Evolutionary conservation across 2,888 invertebrate species (phyloP).

Genomic region (Acholoe squamosa): DNA sequence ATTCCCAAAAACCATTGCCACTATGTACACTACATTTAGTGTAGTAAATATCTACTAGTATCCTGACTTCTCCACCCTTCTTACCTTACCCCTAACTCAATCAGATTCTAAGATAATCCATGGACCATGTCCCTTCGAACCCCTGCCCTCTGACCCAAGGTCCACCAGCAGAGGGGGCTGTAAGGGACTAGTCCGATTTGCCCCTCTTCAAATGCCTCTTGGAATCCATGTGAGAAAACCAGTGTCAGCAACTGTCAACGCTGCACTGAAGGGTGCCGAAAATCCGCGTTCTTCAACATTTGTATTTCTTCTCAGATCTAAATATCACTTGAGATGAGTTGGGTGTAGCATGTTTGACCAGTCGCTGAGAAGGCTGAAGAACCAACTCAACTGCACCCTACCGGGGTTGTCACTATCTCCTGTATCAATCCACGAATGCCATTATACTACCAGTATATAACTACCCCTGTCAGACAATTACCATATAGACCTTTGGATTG

Average conservation of each 20-base stretch:
- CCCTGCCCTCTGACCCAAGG: neutral
- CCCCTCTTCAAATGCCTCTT: neutral
- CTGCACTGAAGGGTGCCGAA: neutral
- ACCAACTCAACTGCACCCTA: neutral
- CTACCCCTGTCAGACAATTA: no score
- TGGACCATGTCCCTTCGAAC: neutral
- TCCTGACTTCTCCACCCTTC: no score
- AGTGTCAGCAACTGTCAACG: neutral
- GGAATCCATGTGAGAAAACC: conserved; percentile 44
- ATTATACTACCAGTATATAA: no score
- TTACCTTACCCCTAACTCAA: no score
- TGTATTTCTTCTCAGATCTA: conserved; percentile 60
- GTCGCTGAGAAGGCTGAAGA: neutral
- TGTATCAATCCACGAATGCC: no score
- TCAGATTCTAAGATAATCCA: neutral
- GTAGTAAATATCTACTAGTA: no score
- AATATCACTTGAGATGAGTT: conserved; percentile 40
- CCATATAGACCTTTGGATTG: no score
- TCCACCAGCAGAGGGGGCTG: no score
- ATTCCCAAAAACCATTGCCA: no score
- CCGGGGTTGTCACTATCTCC: neutral
- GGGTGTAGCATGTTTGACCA: conserved; percentile 38
- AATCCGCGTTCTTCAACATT: conserved; percentile 47
- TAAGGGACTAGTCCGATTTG: no score
- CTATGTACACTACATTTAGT: no score